These are phyloP conservation scores for Heliconius ismenius DNA, from an alignment of 2,888 invertebrate genomes.

Conservation along the genomic window DNA sequence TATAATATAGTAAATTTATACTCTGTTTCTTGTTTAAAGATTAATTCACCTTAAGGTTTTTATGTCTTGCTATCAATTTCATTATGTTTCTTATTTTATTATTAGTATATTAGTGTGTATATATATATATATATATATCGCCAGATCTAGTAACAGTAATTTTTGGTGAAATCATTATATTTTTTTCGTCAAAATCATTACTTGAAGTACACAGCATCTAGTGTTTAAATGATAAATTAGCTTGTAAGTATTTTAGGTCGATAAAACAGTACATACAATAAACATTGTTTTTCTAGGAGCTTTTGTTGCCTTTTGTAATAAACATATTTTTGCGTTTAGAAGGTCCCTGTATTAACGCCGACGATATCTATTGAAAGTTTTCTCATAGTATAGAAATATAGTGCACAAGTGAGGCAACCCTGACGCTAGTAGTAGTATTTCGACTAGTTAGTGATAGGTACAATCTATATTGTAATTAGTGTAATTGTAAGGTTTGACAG, in stretches of 20 bases:
- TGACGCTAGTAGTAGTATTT: conserved; percentile 47
- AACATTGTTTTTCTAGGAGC: too few species aligned
- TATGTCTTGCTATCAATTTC: neutral
- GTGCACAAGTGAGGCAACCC: neutral
- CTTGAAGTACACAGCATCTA: too few species aligned
- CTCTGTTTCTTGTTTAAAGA: neutral
- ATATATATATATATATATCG: too few species aligned
- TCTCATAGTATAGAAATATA: neutral
- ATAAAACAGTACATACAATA: too few species aligned
- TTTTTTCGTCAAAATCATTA: too few species aligned
- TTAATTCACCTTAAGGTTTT: neutral
- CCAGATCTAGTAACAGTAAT: too few species aligned
- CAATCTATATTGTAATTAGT: conserved; percentile 44
- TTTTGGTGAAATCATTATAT: too few species aligned
- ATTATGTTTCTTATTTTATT: neutral
- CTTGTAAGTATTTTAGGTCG: too few species aligned
- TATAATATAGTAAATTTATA: neutral
- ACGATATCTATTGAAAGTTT: neutral
- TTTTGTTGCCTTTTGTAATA: too few species aligned
- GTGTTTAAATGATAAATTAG: too few species aligned
- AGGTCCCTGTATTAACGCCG: too few species aligned
- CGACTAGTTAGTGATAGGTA: conserved; percentile 46
- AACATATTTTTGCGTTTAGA: neutral
- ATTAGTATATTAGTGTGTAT: neutral
- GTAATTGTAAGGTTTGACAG: conserved; percentile 49